Percentiles rank a stretch among this genome's conserved stretches.
phyloP scores from a whole-genome alignment of 2,797 vertebrate species.

The Ceryle rudis region DNA sequence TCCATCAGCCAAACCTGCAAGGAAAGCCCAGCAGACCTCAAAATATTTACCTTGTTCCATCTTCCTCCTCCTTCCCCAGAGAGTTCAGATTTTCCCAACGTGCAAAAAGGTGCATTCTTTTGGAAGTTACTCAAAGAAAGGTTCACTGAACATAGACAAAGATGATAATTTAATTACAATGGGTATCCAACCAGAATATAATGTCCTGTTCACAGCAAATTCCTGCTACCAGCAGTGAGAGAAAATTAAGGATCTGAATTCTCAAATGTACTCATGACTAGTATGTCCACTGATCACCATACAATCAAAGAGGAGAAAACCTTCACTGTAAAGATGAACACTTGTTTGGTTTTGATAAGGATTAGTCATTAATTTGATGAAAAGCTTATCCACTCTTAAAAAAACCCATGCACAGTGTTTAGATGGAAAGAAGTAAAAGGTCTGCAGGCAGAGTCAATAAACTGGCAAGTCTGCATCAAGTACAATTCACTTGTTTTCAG shows the following conservation, averaged over 20 bases:
- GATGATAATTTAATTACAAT: conserved; percentile 64
- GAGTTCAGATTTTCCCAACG: conserved; percentile 27
- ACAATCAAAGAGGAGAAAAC: not conserved
- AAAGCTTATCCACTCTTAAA: conserved; percentile 8
- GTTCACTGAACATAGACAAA: conserved; percentile 71
- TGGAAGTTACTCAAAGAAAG: conserved; percentile 52
- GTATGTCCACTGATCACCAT: not conserved
- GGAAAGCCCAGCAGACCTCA: conserved; percentile 29
- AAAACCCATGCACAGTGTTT: not conserved
- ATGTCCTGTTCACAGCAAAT: conserved; percentile 71
- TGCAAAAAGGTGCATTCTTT: conserved; percentile 63
- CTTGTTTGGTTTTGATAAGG: conserved; percentile 16
- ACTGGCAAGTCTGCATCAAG: not conserved
- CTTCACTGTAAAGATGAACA: conserved; percentile 11
- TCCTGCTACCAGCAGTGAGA: conserved; percentile 53
- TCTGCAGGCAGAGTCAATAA: not conserved
- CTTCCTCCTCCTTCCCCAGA: conserved; percentile 33
- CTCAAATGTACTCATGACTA: not conserved
- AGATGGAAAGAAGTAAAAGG: not conserved
- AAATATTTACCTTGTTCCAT: conserved; percentile 57
- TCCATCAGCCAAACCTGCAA: conserved; percentile 40
- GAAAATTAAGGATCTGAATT: conserved; percentile 49
- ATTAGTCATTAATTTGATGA: conserved; percentile 40
- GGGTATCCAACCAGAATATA: conserved; percentile 69
- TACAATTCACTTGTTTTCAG: not conserved